phyloP scores from a whole-genome alignment of 2,888 invertebrate species.

The Tromatobia lineatoria region DNA sequence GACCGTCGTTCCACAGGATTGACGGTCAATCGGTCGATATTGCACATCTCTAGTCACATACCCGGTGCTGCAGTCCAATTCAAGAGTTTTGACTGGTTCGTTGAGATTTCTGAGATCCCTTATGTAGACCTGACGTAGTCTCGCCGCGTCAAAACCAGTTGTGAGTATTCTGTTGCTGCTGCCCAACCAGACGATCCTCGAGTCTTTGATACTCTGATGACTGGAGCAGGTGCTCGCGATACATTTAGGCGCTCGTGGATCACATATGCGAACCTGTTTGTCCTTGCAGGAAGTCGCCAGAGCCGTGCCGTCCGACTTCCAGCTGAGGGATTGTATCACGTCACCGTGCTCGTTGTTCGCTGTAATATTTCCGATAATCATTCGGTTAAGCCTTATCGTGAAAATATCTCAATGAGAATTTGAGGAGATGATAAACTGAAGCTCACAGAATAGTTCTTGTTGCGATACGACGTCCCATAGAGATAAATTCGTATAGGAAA shows the following conservation, averaged over 20 bases:
- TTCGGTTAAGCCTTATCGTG: conserved; percentile 7
- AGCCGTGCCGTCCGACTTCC: conserved; percentile 94
- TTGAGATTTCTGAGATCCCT: conserved; percentile 94
- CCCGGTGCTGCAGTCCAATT: conserved; percentile 95
- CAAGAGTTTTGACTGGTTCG: conserved; percentile 92
- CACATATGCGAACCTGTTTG: conserved; percentile 94
- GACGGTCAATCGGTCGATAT: too few relatives aligned
- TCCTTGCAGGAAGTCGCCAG: conserved; percentile 97
- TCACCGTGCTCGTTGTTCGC: conserved; percentile 93
- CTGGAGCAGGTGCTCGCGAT: conserved; percentile 89
- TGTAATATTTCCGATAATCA: conserved; percentile 73
- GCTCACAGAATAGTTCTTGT: conserved; percentile 92
- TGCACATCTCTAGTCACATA: too few relatives aligned
- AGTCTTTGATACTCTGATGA: conserved; percentile 97
- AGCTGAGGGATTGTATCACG: conserved; percentile 95
- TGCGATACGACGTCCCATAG: conserved; percentile 95
- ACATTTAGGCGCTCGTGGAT: conserved; percentile 89
- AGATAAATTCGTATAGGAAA: conserved; percentile 92
- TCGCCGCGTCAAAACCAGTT: conserved; percentile 95
- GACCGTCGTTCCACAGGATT: too few relatives aligned
- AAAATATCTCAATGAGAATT: not conserved
- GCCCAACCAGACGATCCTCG: conserved; percentile 96
- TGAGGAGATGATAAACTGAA: not conserved
- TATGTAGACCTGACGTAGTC: conserved; percentile 95
- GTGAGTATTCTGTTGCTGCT: conserved; percentile 93